Conservation (phyloP, 2,888 invertebrate species). For the Hetaerina titia region DNA sequence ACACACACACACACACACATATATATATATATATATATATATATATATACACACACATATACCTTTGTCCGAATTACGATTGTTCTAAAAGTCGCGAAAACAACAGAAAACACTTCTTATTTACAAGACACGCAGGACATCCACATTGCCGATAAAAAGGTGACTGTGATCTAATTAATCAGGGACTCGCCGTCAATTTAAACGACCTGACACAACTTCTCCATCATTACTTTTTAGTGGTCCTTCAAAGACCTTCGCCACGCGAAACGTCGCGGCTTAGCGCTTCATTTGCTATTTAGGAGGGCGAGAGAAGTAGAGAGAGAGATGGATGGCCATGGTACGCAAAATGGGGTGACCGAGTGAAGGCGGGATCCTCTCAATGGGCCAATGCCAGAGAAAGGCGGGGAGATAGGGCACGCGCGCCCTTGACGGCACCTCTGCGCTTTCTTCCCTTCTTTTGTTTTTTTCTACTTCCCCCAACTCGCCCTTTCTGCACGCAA, state of each 20-base stretch:
- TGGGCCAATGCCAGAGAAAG: conserved; percentile 27
- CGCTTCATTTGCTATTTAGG: not conserved
- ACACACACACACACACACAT: too few species aligned
- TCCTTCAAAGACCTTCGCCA: not conserved
- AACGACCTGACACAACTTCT: too few species aligned
- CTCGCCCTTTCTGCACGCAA: not conserved
- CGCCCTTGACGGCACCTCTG: not conserved
- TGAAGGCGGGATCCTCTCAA: not conserved
- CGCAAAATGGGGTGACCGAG: not conserved
- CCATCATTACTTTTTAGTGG: not conserved
- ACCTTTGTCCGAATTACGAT: too few species aligned
- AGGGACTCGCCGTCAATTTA: too few species aligned
- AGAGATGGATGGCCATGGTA: not conserved
- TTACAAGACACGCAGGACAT: too few species aligned
- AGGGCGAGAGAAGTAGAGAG: not conserved
- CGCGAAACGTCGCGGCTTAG: not conserved
- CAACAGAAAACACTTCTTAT: too few species aligned
- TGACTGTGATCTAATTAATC: too few species aligned
- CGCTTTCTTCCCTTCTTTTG: not conserved
- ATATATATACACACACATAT: too few species aligned
- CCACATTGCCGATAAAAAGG: too few species aligned
- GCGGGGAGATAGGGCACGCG: not conserved
- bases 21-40: too few species aligned
- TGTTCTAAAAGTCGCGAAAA: too few species aligned
- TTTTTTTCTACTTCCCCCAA: not conserved